Evolutionary conservation across 2,797 vertebrate genomes (phyloP).

Genomic region (Columba guinea): DNA sequence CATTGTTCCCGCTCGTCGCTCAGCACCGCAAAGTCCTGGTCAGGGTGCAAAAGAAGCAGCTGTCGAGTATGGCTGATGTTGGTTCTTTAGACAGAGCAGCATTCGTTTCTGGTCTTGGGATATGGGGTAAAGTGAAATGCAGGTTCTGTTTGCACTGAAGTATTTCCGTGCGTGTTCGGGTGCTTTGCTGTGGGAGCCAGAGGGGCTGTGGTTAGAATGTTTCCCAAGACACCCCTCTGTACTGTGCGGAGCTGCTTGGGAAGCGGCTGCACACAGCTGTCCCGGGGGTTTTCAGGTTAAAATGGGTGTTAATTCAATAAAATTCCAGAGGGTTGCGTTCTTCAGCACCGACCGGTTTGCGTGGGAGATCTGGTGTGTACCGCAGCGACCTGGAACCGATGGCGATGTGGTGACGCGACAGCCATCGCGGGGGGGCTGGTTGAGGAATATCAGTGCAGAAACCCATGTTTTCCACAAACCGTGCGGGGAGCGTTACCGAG

Average conservation of each 20-base stretch:
- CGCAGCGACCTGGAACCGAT: background rate
- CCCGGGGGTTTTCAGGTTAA: background rate
- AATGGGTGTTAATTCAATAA: background rate
- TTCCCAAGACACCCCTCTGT: slow-evolving; percentile 56
- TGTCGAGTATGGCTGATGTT: background rate
- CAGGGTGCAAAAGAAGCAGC: background rate
- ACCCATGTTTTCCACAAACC: background rate
- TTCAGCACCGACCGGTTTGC: background rate
- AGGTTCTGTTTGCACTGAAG: slow-evolving; percentile 55
- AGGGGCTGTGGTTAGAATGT: slow-evolving; percentile 63
- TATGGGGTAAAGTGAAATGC: background rate
- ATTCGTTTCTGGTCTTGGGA: background rate
- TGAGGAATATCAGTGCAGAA: background rate
- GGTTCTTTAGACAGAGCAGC: background rate
- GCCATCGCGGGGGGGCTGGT: rapidly evolving
- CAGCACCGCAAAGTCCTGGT: background rate
- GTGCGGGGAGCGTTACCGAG: background rate
- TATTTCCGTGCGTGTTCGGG: slow-evolving; percentile 70
- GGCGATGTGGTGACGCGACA: background rate
- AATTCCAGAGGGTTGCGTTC: background rate
- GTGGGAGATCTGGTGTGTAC: background rate
- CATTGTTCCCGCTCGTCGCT: background rate
- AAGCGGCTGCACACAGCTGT: background rate
- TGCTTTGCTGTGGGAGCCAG: slow-evolving; percentile 71
- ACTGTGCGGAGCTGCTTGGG: background rate